Evolutionary conservation across 35 echinoderm and acorn worm genomes (phyloP), one percentile per base, ranked within the genome.

Genomic region (Holothuria glaberrima): DNA sequence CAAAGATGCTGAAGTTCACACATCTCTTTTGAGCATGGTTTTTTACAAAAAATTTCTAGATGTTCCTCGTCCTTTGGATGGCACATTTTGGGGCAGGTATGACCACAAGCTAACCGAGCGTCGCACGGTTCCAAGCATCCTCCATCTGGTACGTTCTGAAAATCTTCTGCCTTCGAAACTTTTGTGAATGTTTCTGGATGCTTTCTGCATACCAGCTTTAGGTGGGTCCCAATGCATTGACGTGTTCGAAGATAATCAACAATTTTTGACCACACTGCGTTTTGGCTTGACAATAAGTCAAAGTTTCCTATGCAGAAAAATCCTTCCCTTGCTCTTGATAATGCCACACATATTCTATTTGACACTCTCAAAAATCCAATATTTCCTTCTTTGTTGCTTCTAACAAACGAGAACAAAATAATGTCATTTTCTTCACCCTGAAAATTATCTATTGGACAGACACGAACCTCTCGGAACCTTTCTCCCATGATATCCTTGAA

Each of bases 361-460:
- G 88, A 56, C 17, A 89, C 86, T 30, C 80, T 91, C 28, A 97
- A 63, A 68, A 97, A 97, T 10, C 95, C 95, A 75, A 93, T 94
- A 31, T 48, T 68, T 12, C 91, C 91, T 24, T 88, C 82, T 0
- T 88, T 36, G 45, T 97, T 97, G 54, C 95, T 97, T 36, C 95
- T 48, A 12, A 97, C 95, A 10, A 97, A 68, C 28, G 95, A 97
- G n/a, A 97, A 56, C 14, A 97, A 30, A 61, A 97, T 93, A 17
- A 97, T 89, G 26, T 97, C 92, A 80, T 97, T 97, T 38, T 97
- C 95, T 80, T 94, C 92, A 32, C 92, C 92, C 33, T 94, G 92
- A 70, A 86, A 94, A 54, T 94, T 90, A 78, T 94, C 92, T 17
- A 94, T 76, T 6, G 92, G 50, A 29, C 79, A 71, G 28, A 97